Conservation (phyloP, 2,888 invertebrate genomes). For the Thysanoteuthis rhombus region DNA sequence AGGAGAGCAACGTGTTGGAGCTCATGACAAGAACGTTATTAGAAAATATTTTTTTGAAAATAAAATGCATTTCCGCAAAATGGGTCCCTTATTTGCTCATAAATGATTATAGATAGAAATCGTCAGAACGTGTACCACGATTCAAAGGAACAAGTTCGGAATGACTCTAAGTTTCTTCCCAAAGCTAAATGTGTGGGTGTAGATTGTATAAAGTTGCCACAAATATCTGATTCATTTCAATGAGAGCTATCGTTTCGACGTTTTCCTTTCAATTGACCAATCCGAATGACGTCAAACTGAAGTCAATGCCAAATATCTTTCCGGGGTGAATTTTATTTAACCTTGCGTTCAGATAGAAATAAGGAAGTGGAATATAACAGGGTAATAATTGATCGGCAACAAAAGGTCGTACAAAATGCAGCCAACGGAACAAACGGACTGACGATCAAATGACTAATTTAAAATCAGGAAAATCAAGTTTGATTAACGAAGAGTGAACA, state of each 20-base stretch:
- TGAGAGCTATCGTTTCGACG: neutral
- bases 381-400: neutral
- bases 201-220: too few species aligned
- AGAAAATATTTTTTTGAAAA: too few species aligned
- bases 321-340: neutral
- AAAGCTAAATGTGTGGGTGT: too few species aligned
- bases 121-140: too few species aligned
- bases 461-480: neutral
- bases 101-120: too few species aligned
- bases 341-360: neutral
- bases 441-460: neutral
- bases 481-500: neutral
- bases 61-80: too few species aligned
- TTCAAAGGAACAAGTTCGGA: too few species aligned
- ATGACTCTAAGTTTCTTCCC: too few species aligned
- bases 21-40: too few species aligned
- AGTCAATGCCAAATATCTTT: neutral
- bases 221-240: neutral
- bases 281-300: neutral
- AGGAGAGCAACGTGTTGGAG: too few species aligned
- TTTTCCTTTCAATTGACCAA: neutral
- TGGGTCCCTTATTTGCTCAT: too few species aligned
- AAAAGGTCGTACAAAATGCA: neutral
- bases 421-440: neutral
- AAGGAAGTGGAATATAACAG: too few species aligned